A percentile compares a stretch with the other conserved stretches of the same genome.
Evolutionary conservation across 2,797 vertebrate species (phyloP).

Genomic region (Eutrigla gurnardus): DNA sequence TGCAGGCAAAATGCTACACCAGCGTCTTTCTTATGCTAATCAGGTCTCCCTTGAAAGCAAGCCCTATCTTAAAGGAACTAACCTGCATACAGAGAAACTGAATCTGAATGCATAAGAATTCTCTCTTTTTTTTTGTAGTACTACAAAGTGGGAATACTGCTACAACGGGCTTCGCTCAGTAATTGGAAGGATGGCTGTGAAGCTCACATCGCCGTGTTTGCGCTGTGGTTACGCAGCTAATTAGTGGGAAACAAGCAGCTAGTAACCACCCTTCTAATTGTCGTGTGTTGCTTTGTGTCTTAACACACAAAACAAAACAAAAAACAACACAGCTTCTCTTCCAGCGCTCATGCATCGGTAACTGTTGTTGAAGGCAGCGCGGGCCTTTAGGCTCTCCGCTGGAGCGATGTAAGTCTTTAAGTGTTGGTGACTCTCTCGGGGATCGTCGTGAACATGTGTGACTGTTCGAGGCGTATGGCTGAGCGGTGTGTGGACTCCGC

Average conservation of each 20-base stretch:
- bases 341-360: background rate
- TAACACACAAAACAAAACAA: background rate
- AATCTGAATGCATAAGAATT: constrained; percentile 23
- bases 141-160: constrained; percentile 32
- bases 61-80: constrained; percentile 11
- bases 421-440: constrained; percentile 11
- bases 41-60: constrained; percentile 2
- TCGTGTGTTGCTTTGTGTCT: constrained; percentile 30
- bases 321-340: background rate
- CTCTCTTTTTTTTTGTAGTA: background rate
- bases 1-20: background rate
- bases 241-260: constrained; percentile 66
- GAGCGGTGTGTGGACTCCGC: background rate
- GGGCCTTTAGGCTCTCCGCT: background rate
- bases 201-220: constrained; percentile 43
- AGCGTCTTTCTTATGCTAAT: background rate
- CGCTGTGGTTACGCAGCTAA: constrained; percentile 60
- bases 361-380: constrained; percentile 9
- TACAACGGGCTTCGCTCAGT: constrained; percentile 50
- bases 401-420: constrained; percentile 26
- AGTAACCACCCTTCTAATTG: constrained; percentile 45
- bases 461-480: background rate
- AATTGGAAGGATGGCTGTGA: constrained; percentile 61
- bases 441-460: constrained; percentile 15
- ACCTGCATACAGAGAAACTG: constrained; percentile 13